Conservation (phyloP, 2,888 invertebrate genomes). For the Drosophila barbarae region DNA sequence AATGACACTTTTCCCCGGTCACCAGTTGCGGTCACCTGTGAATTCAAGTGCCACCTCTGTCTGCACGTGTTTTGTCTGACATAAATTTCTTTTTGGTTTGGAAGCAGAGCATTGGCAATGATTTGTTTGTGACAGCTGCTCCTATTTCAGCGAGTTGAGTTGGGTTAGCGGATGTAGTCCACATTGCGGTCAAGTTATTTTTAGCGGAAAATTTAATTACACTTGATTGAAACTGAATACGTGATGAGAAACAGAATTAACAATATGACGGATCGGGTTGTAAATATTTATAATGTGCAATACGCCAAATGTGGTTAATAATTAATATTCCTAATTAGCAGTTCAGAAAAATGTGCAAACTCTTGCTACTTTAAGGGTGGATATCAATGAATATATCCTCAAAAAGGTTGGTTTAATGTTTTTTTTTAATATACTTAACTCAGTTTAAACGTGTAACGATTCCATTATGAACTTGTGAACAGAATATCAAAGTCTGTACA, state of each 20-base stretch:
- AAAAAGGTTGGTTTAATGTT: too few species aligned
- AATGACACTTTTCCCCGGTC: slow-evolving; percentile 18
- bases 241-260: background rate
- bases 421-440: too few species aligned
- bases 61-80: slow-evolving; percentile 33
- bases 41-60: slow-evolving; percentile 8
- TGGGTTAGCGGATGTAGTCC: slow-evolving; percentile 1
- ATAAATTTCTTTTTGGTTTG: slow-evolving; percentile 8
- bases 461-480: background rate
- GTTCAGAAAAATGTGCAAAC: background rate
- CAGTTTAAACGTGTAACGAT: background rate
- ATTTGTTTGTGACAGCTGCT: slow-evolving; percentile 25
- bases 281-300: background rate
- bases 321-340: slow-evolving; percentile 10
- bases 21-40: slow-evolving; percentile 20
- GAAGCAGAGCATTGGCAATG: slow-evolving; percentile 4
- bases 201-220: slow-evolving; percentile 17
- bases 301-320: background rate
- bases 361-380: too few species aligned
- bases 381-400: too few species aligned
- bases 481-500: background rate
- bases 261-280: background rate
- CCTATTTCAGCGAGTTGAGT: slow-evolving; percentile 5
- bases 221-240: slow-evolving; percentile 16
- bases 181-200: slow-evolving; percentile 7